Conservation (phyloP, 2,888 invertebrate species). For the Stictocephala bisonia region DNA sequence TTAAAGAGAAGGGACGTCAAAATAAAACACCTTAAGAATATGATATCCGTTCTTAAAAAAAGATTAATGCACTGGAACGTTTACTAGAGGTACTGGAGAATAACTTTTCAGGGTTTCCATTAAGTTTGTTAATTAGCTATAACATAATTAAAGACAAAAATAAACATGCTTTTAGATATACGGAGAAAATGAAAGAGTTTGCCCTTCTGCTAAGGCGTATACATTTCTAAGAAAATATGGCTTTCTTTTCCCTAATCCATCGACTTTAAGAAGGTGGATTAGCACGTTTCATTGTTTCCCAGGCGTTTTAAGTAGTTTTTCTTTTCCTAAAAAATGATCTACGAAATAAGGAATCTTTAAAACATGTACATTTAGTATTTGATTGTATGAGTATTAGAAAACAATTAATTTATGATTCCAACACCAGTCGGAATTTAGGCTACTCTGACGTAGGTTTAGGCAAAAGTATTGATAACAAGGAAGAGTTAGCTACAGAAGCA, state of each 20-base stretch:
- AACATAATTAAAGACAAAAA: not conserved
- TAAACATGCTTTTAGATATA: constrained; percentile 20
- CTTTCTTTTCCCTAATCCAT: not conserved
- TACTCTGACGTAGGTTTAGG: constrained; percentile 20
- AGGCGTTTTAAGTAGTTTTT: constrained; percentile 8
- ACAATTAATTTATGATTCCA: constrained; percentile 30
- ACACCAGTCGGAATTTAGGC: constrained; percentile 23
- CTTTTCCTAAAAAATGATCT: constrained; percentile 6
- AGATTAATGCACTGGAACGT: not conserved
- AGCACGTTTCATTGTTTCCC: not conserved
- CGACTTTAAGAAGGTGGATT: not conserved
- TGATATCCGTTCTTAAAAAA: not conserved
- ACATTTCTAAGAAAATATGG: constrained; percentile 17
- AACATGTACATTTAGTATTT: not conserved
- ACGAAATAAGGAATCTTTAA: constrained; percentile 1
- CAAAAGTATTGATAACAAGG: not conserved
- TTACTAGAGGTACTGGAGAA: not conserved
- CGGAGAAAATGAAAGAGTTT: constrained; percentile 23
- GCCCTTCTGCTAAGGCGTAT: constrained; percentile 39
- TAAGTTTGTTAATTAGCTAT: not conserved
- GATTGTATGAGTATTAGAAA: constrained; percentile 33
- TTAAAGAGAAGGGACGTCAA: not conserved
- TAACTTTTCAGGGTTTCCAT: constrained; percentile 4
- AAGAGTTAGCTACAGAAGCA: constrained; percentile 3
- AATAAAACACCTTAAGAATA: not conserved